Evolutionary conservation across 2,113 vertebrate genomes (phyloP), one percentile per base, ranked within the genome.

Genomic region (Rhadina sibilatrix): DNA sequence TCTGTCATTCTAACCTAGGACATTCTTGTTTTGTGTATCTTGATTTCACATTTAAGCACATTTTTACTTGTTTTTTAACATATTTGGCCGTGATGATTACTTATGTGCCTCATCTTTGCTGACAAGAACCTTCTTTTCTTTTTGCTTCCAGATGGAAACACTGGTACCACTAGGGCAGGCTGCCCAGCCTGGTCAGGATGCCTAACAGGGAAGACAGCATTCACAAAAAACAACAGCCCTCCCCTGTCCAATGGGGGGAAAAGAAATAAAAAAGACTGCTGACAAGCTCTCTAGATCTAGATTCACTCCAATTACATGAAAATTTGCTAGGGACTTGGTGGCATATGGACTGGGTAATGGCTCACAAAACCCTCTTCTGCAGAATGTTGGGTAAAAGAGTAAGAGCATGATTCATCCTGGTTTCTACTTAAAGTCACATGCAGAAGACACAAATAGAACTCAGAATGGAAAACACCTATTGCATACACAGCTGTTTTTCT

Each of bases 391-490:
- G 44, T 81, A 75, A 75, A 89, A 37, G 37, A 89, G 15, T 81
- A 83, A 88, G 25, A 72, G 56, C 33, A 69, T 90, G 89, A 96
- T 92, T 94, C 53, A 94, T 57, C 10, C 15, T 88, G 49, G 35
- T 83, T 95, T 83, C 47, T 65, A 44, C 40, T 87, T 57, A 50
- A 74, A 93, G 42, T 94, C 77, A 90, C 46, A 50, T 69, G 71
- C 47, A 88, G 82, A 89, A 92, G 50, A 52, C 78, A 78, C 42
- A 95, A 87, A 89, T 66, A 95, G 76, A 84, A 68, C 52, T 84
- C 35, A 66, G 56, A 46, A 95, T 83, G 54, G 74, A 92, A 94
- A 96, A 95, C 3, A 95, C 44, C 49, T 92, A 52, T 50, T n/a
- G n/a, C 69, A 90, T 7, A 12, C 1, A 1, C 56, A 94, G 65